Evolutionary conservation across 2,888 invertebrate genomes (phyloP).

Genomic region (Epinotia ramella): DNA sequence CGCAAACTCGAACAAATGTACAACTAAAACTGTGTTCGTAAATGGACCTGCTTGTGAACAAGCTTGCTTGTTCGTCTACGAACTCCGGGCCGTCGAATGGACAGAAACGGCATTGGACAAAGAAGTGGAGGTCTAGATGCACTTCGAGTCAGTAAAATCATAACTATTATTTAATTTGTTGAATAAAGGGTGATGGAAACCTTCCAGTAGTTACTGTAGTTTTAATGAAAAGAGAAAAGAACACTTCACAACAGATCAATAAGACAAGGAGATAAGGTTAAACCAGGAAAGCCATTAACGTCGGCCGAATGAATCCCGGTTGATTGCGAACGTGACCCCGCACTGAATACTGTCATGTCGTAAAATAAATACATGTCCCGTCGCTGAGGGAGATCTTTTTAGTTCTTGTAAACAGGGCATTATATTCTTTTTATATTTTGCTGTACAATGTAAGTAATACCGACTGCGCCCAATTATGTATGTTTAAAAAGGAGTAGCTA

Average conservation of each 20-base stretch:
- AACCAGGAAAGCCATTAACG: slow-evolving; percentile 25
- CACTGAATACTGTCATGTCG: slow-evolving; percentile 1
- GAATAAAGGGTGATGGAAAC: too few species aligned
- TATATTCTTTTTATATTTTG: too few species aligned
- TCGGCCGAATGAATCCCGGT: slow-evolving; percentile 20
- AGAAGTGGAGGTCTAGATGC: neutral
- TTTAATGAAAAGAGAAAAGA: neutral
- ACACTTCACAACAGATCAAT: neutral
- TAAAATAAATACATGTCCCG: neutral
- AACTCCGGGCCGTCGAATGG: neutral
- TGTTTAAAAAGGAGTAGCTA: too few species aligned
- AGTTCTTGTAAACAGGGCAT: neutral
- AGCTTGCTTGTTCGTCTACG: neutral
- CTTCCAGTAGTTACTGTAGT: neutral
- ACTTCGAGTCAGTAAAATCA: neutral
- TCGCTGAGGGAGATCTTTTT: neutral
- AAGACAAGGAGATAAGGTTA: neutral
- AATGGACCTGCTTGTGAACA: neutral
- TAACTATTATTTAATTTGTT: neutral
- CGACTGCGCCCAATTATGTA: too few species aligned
- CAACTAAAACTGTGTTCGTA: neutral
- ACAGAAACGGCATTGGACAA: neutral
- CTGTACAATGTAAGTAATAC: too few species aligned
- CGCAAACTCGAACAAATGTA: neutral
- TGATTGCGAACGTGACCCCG: slow-evolving; percentile 22